These are phyloP conservation scores for Phycodurus eques DNA, from an alignment of 2,113 vertebrate species.

Conservation along the genomic window DNA sequence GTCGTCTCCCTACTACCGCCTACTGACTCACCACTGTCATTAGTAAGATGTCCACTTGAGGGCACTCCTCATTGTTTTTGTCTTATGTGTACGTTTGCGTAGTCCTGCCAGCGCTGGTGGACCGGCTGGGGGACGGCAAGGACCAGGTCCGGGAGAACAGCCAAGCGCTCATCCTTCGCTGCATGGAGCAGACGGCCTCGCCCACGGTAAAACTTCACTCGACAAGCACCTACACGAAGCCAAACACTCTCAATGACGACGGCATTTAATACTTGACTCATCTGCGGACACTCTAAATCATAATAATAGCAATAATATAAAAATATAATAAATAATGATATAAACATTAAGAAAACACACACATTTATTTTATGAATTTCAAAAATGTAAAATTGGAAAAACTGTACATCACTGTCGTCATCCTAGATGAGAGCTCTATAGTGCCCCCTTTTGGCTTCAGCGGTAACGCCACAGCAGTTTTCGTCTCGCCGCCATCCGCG, in stretches of 20 bases:
- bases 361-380: too few relatives aligned
- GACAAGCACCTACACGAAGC: not conserved
- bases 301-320: not conserved
- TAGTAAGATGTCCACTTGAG: slow-evolving; percentile 34
- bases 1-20: slow-evolving; percentile 12
- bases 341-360: too few relatives aligned
- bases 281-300: not conserved
- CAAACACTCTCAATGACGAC: not conserved
- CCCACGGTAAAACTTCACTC: slow-evolving; percentile 79
- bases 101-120: slow-evolving; percentile 88
- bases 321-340: not conserved
- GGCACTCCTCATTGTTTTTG: slow-evolving; percentile 37
- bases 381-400: not conserved
- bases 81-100: slow-evolving; percentile 5
- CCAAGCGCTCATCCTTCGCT: slow-evolving; percentile 83
- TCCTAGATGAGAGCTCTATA: not conserved
- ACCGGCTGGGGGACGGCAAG: slow-evolving; percentile 92
- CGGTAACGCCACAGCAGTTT: not conserved
- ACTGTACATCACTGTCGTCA: not conserved
- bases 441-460: not conserved
- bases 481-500: not conserved
- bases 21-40: slow-evolving; percentile 8
- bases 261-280: not conserved
- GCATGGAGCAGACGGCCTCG: slow-evolving; percentile 85
- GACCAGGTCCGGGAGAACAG: slow-evolving; percentile 95